A percentile compares a stretch with the other conserved stretches of the same genome.
Conservation (phyloP, 92 coral and sea anemone genomes). For the Umimayanthus chanpuru region DNA sequence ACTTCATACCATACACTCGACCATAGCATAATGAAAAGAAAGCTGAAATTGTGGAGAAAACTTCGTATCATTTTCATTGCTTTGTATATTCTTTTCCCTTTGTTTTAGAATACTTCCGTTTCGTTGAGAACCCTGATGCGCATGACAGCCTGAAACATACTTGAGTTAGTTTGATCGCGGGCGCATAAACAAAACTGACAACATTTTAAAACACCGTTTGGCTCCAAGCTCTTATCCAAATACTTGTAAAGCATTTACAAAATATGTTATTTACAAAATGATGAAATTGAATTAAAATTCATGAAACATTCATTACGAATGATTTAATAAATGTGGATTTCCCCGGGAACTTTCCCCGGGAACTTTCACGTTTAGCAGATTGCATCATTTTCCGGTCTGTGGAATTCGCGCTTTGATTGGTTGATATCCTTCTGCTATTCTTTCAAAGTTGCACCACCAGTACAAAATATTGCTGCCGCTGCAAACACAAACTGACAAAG, state of each 20-base stretch:
- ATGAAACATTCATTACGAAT: neutral
- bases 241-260: too few species aligned
- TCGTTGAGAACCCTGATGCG: neutral
- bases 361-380: slow-evolving; percentile 5
- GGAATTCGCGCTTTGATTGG: slow-evolving; percentile 52
- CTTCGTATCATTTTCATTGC: neutral
- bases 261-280: neutral
- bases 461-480: slow-evolving; percentile 34
- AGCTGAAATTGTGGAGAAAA: neutral
- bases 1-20: slow-evolving; percentile 32
- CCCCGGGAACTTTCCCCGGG: neutral
- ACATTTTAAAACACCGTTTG: too few species aligned
- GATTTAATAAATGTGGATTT: too few species aligned
- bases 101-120: slow-evolving; percentile 3
- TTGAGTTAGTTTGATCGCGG: neutral
- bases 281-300: neutral
- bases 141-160: neutral
- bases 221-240: too few species aligned
- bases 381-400: slow-evolving; percentile 33
- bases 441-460: slow-evolving; percentile 58
- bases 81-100: neutral
- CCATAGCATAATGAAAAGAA: slow-evolving; percentile 11
- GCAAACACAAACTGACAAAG: neutral
- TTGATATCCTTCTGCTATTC: neutral
- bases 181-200: slow-evolving; percentile 6